Base-by-base conservation (phyloP, 2,113 vertebrate genomes). In the Pristiophorus japonicus region DNA sequence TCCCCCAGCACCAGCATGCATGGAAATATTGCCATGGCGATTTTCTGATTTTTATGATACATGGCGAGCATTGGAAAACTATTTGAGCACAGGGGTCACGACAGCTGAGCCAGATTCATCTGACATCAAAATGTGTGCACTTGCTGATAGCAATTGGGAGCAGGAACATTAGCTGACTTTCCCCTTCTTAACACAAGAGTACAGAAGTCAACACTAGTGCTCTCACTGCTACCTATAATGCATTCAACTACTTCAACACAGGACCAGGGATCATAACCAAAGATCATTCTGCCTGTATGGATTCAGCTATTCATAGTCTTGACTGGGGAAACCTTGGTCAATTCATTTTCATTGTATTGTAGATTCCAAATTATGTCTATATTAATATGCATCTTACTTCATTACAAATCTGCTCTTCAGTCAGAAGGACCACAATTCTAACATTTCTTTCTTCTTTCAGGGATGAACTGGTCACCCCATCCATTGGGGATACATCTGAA, bases 331-430 rank as follows among this genome's bases (percentile, higher is more conserved):
- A n/a, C n/a, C n/a, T n/a, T n/a, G n/a, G n/a, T n/a, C n/a, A n/a
- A n/a, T n/a, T n/a, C n/a, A n/a, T n/a, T n/a, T n/a, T n/a, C 78
- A 81, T 22, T 42, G 6, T 81, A 45, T 90, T 5, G 16, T 16
- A 14, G 81, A 90, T 51, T 14, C 24, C 66, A 70, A 73, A 30
- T 30, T 12, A 70, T 94, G 45, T 14, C 24, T 16, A 51, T 70
- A 94, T 94, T 66, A 67, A 94, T 67, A 94, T 24, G 20, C 20
- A 94, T 51, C 98, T 98, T 96, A 99, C 99, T 97, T 99, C 98
- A 95, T 98, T 97, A 97, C 99, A 99, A 96, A 99, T 98, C 95
- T 98, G 98, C 97, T 98, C 98, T 0, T 98, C 98, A 0, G 97
- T 97, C 95, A 98, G 97, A 96, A 97, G 97, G 91, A 99, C 98